phyloP scores from a whole-genome alignment of 2,888 invertebrate genomes.

The Apomyelois bistriatella region DNA sequence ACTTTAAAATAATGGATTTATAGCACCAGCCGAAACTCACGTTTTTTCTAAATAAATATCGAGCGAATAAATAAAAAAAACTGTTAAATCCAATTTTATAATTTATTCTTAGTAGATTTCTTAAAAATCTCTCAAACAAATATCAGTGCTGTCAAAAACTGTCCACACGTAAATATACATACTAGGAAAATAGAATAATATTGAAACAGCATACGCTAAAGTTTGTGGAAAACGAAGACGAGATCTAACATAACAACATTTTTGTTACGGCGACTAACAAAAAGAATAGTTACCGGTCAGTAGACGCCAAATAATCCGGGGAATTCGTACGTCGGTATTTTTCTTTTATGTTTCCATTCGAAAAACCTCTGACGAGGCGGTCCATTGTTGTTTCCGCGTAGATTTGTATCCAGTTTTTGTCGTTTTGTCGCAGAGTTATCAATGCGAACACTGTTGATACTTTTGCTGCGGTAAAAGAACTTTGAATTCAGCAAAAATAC shows the following conservation, averaged over 20 bases:
- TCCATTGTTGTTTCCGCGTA: conserved; percentile 45
- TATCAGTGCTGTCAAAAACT: too few relatives aligned
- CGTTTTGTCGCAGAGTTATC: conserved; percentile 30
- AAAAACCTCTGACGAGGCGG: conserved; percentile 40
- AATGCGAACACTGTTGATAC: conserved; percentile 15
- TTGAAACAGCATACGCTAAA: not conserved
- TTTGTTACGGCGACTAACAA: conserved; percentile 18
- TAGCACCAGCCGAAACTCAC: too few relatives aligned
- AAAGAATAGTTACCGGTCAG: conserved; percentile 31
- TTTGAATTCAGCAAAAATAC: not conserved
- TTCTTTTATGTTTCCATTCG: conserved; percentile 49
- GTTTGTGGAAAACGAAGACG: not conserved
- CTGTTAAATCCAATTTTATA: too few relatives aligned
- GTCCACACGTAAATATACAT: too few relatives aligned
- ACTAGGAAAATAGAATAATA: too few relatives aligned
- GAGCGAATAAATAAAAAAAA: too few relatives aligned
- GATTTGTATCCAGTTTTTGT: conserved; percentile 40
- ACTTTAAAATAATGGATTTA: too few relatives aligned
- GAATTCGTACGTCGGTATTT: conserved; percentile 39
- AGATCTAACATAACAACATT: conserved; percentile 10
- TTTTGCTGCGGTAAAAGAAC: not conserved
- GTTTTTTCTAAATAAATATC: too few relatives aligned
- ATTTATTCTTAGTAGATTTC: too few relatives aligned
- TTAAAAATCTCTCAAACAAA: too few relatives aligned
- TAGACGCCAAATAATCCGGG: conserved; percentile 40